These are phyloP conservation scores for Acanthiza pusilla DNA, from an alignment of 2,797 vertebrate genomes.

Conservation along the genomic window DNA sequence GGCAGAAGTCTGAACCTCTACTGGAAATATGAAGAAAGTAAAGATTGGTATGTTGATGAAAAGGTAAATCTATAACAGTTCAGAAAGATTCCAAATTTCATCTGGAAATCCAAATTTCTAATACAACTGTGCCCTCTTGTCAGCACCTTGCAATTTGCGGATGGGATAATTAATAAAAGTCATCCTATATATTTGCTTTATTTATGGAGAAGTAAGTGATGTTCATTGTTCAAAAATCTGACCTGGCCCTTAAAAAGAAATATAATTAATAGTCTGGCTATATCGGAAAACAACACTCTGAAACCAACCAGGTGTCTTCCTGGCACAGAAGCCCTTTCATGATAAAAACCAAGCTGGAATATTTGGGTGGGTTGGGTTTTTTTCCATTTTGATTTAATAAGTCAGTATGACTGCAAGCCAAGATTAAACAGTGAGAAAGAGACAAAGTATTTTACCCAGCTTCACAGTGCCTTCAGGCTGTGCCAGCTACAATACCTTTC, in stretches of 20 bases:
- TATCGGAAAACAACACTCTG: background rate
- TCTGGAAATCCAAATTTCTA: background rate
- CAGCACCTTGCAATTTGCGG: background rate
- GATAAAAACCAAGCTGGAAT: slow-evolving; percentile 47
- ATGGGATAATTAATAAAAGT: background rate
- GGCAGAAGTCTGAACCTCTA: background rate
- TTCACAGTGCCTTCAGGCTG: slow-evolving; percentile 1
- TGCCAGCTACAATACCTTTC: slow-evolving; percentile 34
- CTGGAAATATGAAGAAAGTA: background rate
- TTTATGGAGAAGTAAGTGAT: background rate
- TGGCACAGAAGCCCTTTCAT: background rate
- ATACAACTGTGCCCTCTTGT: background rate
- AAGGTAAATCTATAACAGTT: background rate
- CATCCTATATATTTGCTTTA: background rate
- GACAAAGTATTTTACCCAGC: background rate
- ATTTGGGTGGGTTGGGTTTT: slow-evolving; percentile 9
- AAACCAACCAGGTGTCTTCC: slow-evolving; percentile 23
- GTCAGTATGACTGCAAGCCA: slow-evolving; percentile 2
- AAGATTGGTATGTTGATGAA: background rate
- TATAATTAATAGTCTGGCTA: background rate
- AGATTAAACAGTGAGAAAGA: slow-evolving; percentile 24
- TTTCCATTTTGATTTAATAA: slow-evolving; percentile 37
- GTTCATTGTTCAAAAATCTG: background rate
- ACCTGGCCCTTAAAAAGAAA: background rate
- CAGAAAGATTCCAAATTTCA: background rate